phyloP scores from a whole-genome alignment of 1,140 invertebrate genomes.

The Sesamia nonagrioides region DNA sequence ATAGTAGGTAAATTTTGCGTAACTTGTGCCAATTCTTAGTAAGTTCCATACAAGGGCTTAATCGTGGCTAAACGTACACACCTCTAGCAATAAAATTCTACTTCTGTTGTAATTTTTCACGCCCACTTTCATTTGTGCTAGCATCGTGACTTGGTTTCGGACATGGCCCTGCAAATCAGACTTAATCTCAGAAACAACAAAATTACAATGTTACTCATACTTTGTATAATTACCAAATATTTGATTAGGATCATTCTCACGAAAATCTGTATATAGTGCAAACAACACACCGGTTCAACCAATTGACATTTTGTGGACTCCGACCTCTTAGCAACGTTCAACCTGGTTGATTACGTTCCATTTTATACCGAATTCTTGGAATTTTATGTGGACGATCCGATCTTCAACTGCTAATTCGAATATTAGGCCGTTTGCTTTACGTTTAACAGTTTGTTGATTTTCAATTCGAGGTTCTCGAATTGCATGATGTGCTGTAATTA shows the following conservation, averaged over 20 bases:
- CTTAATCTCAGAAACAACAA: slow-evolving; percentile 15
- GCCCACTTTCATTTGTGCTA: slow-evolving; percentile 27
- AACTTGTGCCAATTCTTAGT: background rate
- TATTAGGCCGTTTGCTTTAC: slow-evolving; percentile 28
- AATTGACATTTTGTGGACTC: slow-evolving; percentile 66
- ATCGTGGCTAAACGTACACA: background rate
- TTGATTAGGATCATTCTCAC: slow-evolving; percentile 44
- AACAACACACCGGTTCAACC: slow-evolving; percentile 1
- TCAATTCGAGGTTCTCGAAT: slow-evolving; percentile 41
- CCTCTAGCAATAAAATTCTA: slow-evolving; percentile 5
- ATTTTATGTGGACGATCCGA: slow-evolving; percentile 51
- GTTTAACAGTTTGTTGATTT: slow-evolving; percentile 29
- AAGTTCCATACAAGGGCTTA: slow-evolving; percentile 15
- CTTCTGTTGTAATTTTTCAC: slow-evolving; percentile 28
- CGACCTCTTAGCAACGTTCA: slow-evolving; percentile 65
- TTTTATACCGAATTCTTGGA: slow-evolving; percentile 61
- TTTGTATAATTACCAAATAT: slow-evolving; percentile 32
- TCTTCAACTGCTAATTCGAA: slow-evolving; percentile 13
- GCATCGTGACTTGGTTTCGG: slow-evolving; percentile 44
- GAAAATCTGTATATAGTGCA: slow-evolving; percentile 42
- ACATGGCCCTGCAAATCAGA: slow-evolving; percentile 33
- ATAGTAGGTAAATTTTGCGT: background rate
- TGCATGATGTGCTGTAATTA: slow-evolving; percentile 56
- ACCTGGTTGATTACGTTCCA: slow-evolving; percentile 54
- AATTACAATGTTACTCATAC: slow-evolving; percentile 36